Evolutionary conservation across 2,888 invertebrate genomes (phyloP), one percentile per base, ranked within the genome.

Genomic region (Incurvaria masculella): DNA sequence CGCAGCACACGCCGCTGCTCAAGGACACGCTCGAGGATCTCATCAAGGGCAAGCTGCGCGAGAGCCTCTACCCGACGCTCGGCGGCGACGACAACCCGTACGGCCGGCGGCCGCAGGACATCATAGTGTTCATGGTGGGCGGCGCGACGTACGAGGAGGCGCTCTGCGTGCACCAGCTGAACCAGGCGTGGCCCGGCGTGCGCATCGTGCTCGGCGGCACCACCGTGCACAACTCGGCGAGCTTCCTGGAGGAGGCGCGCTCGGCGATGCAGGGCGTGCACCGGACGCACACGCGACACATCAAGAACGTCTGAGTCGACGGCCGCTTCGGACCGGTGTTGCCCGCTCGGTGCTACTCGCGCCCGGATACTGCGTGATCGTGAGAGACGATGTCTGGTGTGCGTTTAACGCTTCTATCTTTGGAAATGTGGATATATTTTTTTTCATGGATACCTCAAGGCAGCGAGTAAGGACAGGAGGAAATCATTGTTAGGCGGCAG

Each of bases 71-170:
- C 72, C 97, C 97, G 0, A 89, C 88, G 53, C 78, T 94, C 17
- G 91, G 91, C 27, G 79, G 84, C 8, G 84, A 86, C 52, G 73
- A 79, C 50, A 53, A 60, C 1, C 55, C 60, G 2, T 60, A 61
- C 51, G 79, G 79, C 8, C 66, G 83, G 4, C 87, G 94, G 52
- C 90, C 92, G 0, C 91, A 94, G 63, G 96, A 98, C 65, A 83
- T 99, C n/a, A 88, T 99, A 45, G 88, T 98, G 19, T 99, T 99
- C 64, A 88, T 98, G 42, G 85, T 99, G 49, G 99, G 99, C 16
- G 96, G 96, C 2, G 84, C 89, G 39, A 99, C 99, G 0, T 99
- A 96, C 66, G 98, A 98, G 68, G 99, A 99, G 72, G 88, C 96
- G 0, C 69, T 91, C 18, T 84, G 89, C 27, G 90, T 97, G 2